Conservation (phyloP, 2,113 vertebrate genomes). For the Leuciscus idus region DNA sequence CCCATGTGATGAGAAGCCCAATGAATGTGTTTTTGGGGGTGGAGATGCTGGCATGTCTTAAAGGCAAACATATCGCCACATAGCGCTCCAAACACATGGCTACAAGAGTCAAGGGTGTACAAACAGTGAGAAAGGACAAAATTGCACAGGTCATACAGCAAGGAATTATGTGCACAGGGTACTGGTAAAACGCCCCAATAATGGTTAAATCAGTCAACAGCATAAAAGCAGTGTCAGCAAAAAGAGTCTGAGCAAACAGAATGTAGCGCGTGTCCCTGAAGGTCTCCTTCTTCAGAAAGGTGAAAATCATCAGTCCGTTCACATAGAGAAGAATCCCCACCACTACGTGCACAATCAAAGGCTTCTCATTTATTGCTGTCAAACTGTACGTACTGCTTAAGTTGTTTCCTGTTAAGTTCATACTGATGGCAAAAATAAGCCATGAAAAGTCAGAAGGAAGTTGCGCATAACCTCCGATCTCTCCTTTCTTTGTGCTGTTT, state of each 20-base stretch:
- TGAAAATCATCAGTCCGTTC: slow-evolving; percentile 55
- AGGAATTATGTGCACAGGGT: slow-evolving; percentile 12
- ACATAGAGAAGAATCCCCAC: slow-evolving; percentile 50
- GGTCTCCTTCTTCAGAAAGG: slow-evolving; percentile 54
- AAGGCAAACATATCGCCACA: slow-evolving; percentile 56
- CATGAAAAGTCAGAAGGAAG: background rate
- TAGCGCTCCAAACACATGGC: slow-evolving; percentile 60
- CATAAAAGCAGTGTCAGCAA: slow-evolving; percentile 52
- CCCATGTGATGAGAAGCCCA: slow-evolving; percentile 44
- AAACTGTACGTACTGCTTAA: background rate
- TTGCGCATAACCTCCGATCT: background rate
- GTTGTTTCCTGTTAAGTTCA: background rate
- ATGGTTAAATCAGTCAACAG: slow-evolving; percentile 27
- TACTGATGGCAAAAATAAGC: background rate
- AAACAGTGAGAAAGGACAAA: background rate
- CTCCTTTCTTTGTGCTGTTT: background rate
- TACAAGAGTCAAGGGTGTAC: slow-evolving; percentile 48
- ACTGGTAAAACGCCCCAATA: background rate
- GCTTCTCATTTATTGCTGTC: background rate
- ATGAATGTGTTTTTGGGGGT: slow-evolving; percentile 16
- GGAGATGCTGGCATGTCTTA: slow-evolving; percentile 51
- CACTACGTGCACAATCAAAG: slow-evolving; percentile 29
- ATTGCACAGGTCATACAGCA: slow-evolving; percentile 48
- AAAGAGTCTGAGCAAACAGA: slow-evolving; percentile 59
- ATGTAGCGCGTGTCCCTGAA: slow-evolving; percentile 52